phyloP scores from a whole-genome alignment of 2,888 invertebrate genomes.

The Plebejus argus region DNA sequence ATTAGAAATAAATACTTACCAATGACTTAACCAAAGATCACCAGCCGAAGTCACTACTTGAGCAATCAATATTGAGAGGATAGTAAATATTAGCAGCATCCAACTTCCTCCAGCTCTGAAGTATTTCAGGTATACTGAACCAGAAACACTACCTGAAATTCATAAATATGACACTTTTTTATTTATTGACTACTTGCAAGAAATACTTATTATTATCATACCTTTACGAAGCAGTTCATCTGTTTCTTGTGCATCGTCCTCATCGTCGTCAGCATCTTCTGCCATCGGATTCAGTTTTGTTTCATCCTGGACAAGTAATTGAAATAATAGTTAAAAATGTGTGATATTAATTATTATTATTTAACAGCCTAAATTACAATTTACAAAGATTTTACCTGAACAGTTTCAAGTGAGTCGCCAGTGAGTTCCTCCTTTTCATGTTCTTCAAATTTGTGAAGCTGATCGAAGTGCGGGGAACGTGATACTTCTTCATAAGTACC shows the following conservation, averaged over 20 bases:
- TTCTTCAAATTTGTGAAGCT: constrained; percentile 60
- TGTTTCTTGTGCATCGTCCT: constrained; percentile 8
- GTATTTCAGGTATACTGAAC: constrained; percentile 84
- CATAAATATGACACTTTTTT: background rate
- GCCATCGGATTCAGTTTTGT: background rate
- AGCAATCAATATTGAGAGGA: constrained; percentile 79
- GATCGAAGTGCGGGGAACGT: constrained; percentile 67
- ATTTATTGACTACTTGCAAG: background rate
- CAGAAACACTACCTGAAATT: constrained; percentile 71
- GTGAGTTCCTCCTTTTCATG: constrained; percentile 50
- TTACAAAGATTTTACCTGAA: constrained; percentile 18
- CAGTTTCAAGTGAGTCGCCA: background rate
- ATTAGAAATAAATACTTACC: constrained; percentile 70
- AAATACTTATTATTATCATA: background rate
- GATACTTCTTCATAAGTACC: constrained; percentile 80
- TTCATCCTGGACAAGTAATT: background rate
- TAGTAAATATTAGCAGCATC: constrained; percentile 71
- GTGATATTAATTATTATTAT: background rate
- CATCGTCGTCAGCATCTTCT: background rate
- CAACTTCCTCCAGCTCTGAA: constrained; percentile 85
- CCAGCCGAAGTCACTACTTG: constrained; percentile 85
- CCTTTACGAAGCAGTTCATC: constrained; percentile 1
- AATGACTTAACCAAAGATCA: constrained; percentile 89
- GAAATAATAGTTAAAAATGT: background rate
- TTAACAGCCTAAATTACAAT: background rate